Conservation (phyloP, 1,140 invertebrate genomes). For the Apolygus lucorum region DNA sequence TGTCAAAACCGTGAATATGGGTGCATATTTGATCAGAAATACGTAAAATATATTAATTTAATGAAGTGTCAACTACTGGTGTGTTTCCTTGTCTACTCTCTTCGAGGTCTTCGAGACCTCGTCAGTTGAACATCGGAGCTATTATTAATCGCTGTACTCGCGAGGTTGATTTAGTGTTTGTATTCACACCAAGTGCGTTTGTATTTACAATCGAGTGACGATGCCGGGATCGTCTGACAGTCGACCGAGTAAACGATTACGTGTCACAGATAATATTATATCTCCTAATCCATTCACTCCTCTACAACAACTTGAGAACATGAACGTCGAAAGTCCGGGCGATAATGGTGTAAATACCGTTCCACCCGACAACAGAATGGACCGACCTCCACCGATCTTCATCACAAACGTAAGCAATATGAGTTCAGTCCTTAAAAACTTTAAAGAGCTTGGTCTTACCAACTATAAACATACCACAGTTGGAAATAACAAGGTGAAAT, state of each 20-base stretch:
- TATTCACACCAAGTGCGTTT: too few relatives aligned
- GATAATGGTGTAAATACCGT: background rate
- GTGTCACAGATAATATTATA: background rate
- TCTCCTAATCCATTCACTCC: background rate
- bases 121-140: too few relatives aligned
- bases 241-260: background rate
- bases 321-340: background rate
- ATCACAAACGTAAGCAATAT: background rate
- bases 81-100: too few relatives aligned
- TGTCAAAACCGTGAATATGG: too few relatives aligned
- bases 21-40: too few relatives aligned
- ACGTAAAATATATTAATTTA: too few relatives aligned
- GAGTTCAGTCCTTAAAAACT: background rate
- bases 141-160: too few relatives aligned
- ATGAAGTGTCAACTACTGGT: too few relatives aligned
- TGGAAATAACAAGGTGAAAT: background rate
- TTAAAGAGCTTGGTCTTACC: background rate
- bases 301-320: background rate
- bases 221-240: background rate
- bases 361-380: background rate
- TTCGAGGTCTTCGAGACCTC: too few relatives aligned
- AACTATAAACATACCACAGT: conserved; percentile 1
- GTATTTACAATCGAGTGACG: background rate
- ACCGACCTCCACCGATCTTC: conserved; percentile 1
- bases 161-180: too few relatives aligned